phyloP scores from a whole-genome alignment of 92 coral and sea anemone species.

The Pocillopora meandrina region DNA sequence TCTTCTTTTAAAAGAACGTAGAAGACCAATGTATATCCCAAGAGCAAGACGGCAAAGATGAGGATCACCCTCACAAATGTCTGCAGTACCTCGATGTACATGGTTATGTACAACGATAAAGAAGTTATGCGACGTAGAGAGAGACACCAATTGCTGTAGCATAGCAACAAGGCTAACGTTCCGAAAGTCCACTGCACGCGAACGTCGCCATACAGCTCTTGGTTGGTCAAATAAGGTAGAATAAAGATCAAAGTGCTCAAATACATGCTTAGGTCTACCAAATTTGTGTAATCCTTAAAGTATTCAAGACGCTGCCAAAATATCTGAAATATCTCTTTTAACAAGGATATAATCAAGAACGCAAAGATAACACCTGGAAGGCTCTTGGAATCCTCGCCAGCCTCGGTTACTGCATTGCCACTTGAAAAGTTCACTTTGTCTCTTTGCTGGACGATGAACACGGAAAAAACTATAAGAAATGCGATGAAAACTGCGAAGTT shows the following conservation, averaged over 20 bases:
- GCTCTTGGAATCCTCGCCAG: conserved; percentile 8
- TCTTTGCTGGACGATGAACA: conserved; percentile 67
- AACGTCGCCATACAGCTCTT: conserved; percentile 49
- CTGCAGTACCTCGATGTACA: conserved; percentile 82
- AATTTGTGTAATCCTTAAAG: conserved; percentile 64
- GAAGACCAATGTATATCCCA: conserved; percentile 69
- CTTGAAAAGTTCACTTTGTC: conserved; percentile 40
- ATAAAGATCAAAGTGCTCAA: conserved; percentile 43
- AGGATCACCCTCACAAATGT: conserved; percentile 78
- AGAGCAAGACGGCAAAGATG: conserved; percentile 63
- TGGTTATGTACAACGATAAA: conserved; percentile 75
- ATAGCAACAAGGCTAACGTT: conserved; percentile 59
- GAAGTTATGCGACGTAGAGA: conserved; percentile 71
- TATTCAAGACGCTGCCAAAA: conserved; percentile 49
- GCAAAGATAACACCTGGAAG: conserved; percentile 50
- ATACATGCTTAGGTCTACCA: conserved; percentile 59
- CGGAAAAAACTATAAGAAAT: conserved; percentile 63
- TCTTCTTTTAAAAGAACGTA: conserved; percentile 77
- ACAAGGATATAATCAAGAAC: conserved; percentile 22
- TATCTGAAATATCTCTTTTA: conserved; percentile 74
- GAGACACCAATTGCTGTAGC: conserved; percentile 58
- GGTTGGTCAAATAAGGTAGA: conserved; percentile 58
- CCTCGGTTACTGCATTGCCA: conserved; percentile 30
- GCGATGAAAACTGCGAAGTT: conserved; percentile 51
- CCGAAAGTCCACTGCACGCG: conserved; percentile 70